Conservation (phyloP, 2,888 invertebrate species). For the Gymnosoma rotundatum region DNA sequence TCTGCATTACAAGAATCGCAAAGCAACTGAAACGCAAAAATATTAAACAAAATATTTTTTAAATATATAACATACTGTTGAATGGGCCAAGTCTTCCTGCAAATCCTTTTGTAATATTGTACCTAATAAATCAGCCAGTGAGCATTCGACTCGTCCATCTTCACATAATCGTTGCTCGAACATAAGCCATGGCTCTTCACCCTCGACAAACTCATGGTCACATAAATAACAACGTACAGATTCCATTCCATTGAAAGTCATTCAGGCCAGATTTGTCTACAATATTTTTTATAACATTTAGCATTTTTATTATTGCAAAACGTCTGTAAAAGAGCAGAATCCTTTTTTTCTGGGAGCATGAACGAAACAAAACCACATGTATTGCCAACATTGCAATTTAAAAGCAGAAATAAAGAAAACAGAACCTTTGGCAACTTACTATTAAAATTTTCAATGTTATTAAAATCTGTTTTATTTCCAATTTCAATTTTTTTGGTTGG, state of each 20-base stretch:
- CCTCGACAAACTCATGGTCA: slow-evolving; percentile 71
- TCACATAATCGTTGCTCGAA: slow-evolving; percentile 70
- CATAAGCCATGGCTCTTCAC: slow-evolving; percentile 72
- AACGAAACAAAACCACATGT: slow-evolving; percentile 57
- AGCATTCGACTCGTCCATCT: slow-evolving; percentile 69
- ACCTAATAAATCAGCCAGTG: slow-evolving; percentile 65
- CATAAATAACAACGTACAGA: slow-evolving; percentile 72
- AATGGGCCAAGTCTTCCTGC: slow-evolving; percentile 70
- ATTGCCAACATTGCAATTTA: slow-evolving; percentile 68
- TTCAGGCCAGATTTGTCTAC: slow-evolving; percentile 26
- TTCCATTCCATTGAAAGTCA: slow-evolving; percentile 54
- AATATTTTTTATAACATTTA: slow-evolving; percentile 26
- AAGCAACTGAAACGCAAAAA: slow-evolving; percentile 69
- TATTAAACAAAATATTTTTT: slow-evolving; percentile 2
- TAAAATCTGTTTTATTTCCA: not conserved
- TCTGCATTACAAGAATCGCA: slow-evolving; percentile 74
- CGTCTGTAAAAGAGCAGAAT: not conserved
- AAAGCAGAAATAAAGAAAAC: slow-evolving; percentile 21
- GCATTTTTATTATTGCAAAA: slow-evolving; percentile 2
- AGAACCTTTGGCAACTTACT: slow-evolving; percentile 43
- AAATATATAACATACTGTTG: slow-evolving; percentile 61
- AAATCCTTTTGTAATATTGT: slow-evolving; percentile 66
- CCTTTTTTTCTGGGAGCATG: not conserved
- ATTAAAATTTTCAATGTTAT: slow-evolving; percentile 4
- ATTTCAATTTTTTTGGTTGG: not conserved